A percentile compares a stretch with the other conserved stretches of the same genome.
Evolutionary conservation across 2,797 vertebrate genomes (phyloP).

Genomic region (Myripristis jacobus): DNA sequence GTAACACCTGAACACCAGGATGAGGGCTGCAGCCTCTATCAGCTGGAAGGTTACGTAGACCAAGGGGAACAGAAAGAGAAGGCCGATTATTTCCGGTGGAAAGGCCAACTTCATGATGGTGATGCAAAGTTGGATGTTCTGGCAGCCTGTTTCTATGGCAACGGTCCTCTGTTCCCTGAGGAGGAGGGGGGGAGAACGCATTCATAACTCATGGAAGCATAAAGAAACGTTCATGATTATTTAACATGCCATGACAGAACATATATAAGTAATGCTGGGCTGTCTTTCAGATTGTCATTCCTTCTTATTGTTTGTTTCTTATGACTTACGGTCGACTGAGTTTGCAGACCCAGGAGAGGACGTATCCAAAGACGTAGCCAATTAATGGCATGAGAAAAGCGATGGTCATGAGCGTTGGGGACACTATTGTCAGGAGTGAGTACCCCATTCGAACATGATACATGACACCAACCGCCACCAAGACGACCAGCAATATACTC

Average conservation of each 20-base stretch:
- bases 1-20: slow-evolving; percentile 75
- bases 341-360: slow-evolving; percentile 80
- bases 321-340: slow-evolving; percentile 78
- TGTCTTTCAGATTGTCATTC: no score
- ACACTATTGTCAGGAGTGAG: slow-evolving; percentile 59
- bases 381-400: slow-evolving; percentile 84
- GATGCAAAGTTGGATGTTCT: slow-evolving; percentile 83
- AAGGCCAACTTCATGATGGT: slow-evolving; percentile 85
- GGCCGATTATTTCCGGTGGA: slow-evolving; percentile 71
- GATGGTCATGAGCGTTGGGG: slow-evolving; percentile 76
- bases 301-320: background rate
- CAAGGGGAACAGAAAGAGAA: slow-evolving; percentile 85
- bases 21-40: slow-evolving; percentile 76
- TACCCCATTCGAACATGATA: slow-evolving; percentile 44
- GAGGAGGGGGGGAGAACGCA: background rate
- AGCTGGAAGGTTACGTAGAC: slow-evolving; percentile 82
- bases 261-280: background rate
- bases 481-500: slow-evolving; percentile 51
- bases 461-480: slow-evolving; percentile 52
- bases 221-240: slow-evolving; percentile 13
- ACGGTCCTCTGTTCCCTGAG: slow-evolving; percentile 83
- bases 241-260: background rate
- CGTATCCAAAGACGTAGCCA: slow-evolving; percentile 85
- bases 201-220: slow-evolving; percentile 17
- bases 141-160: slow-evolving; percentile 87